These are phyloP conservation scores for Druceiella hillmani DNA, from an alignment of 2,888 invertebrate genomes.

Conservation along the genomic window DNA sequence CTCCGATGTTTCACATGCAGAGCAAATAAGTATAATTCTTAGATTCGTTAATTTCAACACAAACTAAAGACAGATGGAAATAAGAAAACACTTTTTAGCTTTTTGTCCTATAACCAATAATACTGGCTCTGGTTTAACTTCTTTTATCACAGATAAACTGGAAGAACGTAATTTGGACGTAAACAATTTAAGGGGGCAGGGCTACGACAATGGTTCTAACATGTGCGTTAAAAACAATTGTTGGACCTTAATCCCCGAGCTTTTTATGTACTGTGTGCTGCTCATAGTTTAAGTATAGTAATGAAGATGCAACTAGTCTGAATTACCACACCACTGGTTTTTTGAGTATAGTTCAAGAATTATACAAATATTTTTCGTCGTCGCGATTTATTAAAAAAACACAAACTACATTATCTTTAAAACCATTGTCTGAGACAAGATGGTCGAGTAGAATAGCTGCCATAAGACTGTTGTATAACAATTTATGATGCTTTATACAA, in stretches of 20 bases:
- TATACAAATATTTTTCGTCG: neutral
- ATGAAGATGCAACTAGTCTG: slow-evolving; percentile 1
- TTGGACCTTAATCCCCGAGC: neutral
- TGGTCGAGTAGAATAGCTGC: too few relatives aligned
- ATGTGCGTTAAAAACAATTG: neutral
- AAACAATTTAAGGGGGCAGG: neutral
- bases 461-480: too few relatives aligned
- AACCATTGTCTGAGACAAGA: too few relatives aligned
- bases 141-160: neutral
- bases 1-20: slow-evolving; percentile 10
- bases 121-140: neutral
- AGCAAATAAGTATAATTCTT: too few relatives aligned
- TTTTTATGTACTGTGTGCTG: neutral
- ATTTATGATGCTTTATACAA: too few relatives aligned
- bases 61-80: too few relatives aligned
- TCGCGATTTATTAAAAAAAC: too few relatives aligned
- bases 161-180: neutral
- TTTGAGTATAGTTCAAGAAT: neutral
- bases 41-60: too few relatives aligned
- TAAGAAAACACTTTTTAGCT: slow-evolving; percentile 5
- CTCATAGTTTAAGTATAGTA: neutral
- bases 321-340: neutral
- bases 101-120: neutral
- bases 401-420: too few relatives aligned
- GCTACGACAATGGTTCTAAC: neutral